These are phyloP conservation scores for Pterois miles DNA, from an alignment of 2,797 vertebrate species.

Conservation along the genomic window DNA sequence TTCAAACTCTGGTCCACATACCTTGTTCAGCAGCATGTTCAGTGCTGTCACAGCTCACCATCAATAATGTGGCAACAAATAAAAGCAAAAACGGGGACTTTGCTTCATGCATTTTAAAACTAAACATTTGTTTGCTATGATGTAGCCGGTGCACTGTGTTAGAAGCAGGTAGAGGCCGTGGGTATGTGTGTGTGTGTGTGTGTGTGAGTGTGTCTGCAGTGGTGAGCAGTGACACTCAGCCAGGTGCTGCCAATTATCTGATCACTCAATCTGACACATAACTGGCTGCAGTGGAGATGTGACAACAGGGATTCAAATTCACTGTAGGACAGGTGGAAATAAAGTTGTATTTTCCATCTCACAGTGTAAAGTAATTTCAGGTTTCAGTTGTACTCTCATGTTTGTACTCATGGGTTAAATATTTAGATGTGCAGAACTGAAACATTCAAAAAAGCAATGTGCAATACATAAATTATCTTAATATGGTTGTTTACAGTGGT, in stretches of 20 bases:
- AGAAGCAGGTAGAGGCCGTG: not conserved
- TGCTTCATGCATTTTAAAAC: conserved; percentile 44
- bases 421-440: not conserved
- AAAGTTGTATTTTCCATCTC: not conserved
- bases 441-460: not conserved
- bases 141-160: not conserved
- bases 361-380: not conserved
- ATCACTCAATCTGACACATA: conserved; percentile 11
- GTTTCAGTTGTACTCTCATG: not conserved
- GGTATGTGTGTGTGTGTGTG: conserved; percentile 4
- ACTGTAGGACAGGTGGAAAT: not conserved
- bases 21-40: conserved; percentile 22
- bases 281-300: not conserved
- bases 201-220: not conserved
- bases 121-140: not conserved
- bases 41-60: conserved; percentile 23
- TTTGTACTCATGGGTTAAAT: not conserved
- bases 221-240: not conserved
- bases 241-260: conserved; percentile 66
- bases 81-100: conserved; percentile 32
- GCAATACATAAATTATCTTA: not conserved
- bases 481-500: not conserved
- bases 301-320: not conserved
- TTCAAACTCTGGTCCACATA: not conserved
- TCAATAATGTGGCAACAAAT: conserved; percentile 26